A percentile compares a stretch with the other conserved stretches of the same genome.
phyloP scores from a whole-genome alignment of 1,140 invertebrate species.

The Pomphorhynchus laevis region DNA sequence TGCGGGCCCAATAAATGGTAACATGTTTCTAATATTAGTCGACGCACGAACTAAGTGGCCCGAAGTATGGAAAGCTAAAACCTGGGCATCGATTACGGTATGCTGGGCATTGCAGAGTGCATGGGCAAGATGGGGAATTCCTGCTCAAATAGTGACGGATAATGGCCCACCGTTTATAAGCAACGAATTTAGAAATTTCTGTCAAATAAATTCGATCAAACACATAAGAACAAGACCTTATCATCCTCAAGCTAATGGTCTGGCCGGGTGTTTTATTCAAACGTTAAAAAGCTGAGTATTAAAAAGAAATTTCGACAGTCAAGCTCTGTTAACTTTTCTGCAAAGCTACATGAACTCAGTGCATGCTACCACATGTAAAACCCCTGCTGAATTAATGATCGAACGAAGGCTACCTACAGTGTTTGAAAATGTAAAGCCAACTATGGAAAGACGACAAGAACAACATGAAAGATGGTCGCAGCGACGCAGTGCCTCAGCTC shows the following conservation, averaged over 20 bases:
- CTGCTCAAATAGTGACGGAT: slow-evolving; percentile 14
- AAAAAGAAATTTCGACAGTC: too few relatives aligned
- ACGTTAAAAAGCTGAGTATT: too few relatives aligned
- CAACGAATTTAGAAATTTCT: slow-evolving; percentile 14
- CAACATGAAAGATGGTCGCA: too few relatives aligned
- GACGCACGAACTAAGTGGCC: slow-evolving; percentile 20
- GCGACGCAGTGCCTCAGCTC: too few relatives aligned
- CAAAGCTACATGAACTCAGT: background rate
- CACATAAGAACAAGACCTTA: slow-evolving; percentile 13
- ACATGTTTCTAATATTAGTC: slow-evolving; percentile 18
- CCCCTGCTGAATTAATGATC: background rate
- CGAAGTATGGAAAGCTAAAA: slow-evolving; percentile 13
- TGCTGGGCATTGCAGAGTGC: slow-evolving; percentile 5
- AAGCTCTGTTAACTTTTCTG: background rate
- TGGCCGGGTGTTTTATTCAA: slow-evolving; percentile 8
- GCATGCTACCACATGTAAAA: background rate
- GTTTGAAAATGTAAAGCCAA: background rate
- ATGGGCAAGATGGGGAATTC: slow-evolving; percentile 12
- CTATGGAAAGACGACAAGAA: too few relatives aligned
- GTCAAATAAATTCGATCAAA: slow-evolving; percentile 12
- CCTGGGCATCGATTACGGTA: slow-evolving; percentile 8
- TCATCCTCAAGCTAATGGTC: slow-evolving; percentile 14
- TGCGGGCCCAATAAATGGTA: slow-evolving; percentile 17
- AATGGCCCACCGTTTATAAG: slow-evolving; percentile 16
- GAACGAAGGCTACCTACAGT: background rate